Evolutionary conservation across 2,113 vertebrate genomes (phyloP), one percentile per base, ranked within the genome.

Genomic region (Heliornis fulica): DNA sequence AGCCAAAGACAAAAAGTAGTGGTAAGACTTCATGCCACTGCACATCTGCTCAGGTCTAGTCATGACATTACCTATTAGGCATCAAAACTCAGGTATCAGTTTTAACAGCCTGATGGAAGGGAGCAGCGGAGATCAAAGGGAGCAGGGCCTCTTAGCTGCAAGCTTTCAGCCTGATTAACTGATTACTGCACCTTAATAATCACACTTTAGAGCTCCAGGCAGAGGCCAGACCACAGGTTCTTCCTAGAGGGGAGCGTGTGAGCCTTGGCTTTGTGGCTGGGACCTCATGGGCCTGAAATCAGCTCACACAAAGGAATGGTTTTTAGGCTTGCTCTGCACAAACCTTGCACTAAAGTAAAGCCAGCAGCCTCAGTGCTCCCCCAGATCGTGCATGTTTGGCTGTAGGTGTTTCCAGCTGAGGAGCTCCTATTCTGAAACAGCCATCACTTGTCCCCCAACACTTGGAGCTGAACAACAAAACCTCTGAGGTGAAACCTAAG

Each of bases 371-470:
- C 25, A 59, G 41, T 7, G 15, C 50, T 45, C 25, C 25, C 20
- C 28, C n/a, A 5, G 17, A 14, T n/a, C 53, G 57, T 0, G 10
- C 41, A 3, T 0, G 5, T 6, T 6, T 32, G 29, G 54, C n/a
- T 45, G 23, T 11, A 4, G 21, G 8, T 32, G 51, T 21, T 76
- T 28, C 50, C 46, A 29, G 12, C 36, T 7, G 18, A 68, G 77
- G n/a, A 75, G 66, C 51, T 90, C 34, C 66, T 59, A 1, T 21
- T 40, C 38, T 34, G 50, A 34, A 68, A n/a, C n/a, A 23, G 76
- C 18, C 41, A 25, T 2, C 51, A 29, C 68, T n/a, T 11, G 40
- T 50, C 23, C 60, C 28, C 25, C 40, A 28, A 11, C 14, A 9
- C 64, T 40, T 20, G 18, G 4, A 72, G n/a, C 41, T 54, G 10